Evolutionary conservation across 1,140 invertebrate species (phyloP), one percentile per base, ranked within the genome.

Genomic region (Panagrolaimus sp.): DNA sequence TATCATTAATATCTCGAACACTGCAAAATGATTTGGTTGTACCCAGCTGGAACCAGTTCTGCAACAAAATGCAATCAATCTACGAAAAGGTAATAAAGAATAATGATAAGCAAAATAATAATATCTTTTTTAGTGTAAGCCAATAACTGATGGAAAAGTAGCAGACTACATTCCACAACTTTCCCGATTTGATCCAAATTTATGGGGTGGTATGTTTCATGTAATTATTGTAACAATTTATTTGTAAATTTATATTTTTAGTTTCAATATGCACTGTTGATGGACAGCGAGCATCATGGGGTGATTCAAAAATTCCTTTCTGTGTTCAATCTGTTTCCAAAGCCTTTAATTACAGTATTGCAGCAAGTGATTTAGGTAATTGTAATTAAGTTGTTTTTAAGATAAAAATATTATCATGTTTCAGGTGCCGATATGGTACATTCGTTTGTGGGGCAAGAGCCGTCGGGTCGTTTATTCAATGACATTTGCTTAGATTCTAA

Each of bases 391-490:
- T n/a, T n/a, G n/a, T n/a, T n/a, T n/a, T n/a, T n/a, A n/a, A n/a
- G n/a, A n/a, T n/a, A n/a, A n/a, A n/a, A n/a, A n/a, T n/a, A n/a
- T n/a, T n/a, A n/a, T n/a, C n/a, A n/a, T n/a, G n/a, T n/a, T n/a
- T n/a, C n/a, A n/a, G n/a, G 78, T 5, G 74, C 68, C 14, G 78
- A 77, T 38, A 67, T 65, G 23, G 77, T 77, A 5, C 74, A 80
- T 57, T 42, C 91, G 71, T 97, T 93, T 82, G 90, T 98, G 65
- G 94, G 93, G 67, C 92, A 95, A 72, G 93, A 96, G 86, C 93
- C 93, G 0, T 94, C 92, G 80, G 95, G 95, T 0, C 86, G 92
- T 68, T 92, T 93, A 84, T 98, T 98, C 83, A 98, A 98, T 84
- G 92, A 94, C 85, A 88, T 98, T 43, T 89, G 94, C 65, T 86